Evolutionary conservation across 1,140 invertebrate species (phyloP).

Genomic region (Arctopsyche grandis): DNA sequence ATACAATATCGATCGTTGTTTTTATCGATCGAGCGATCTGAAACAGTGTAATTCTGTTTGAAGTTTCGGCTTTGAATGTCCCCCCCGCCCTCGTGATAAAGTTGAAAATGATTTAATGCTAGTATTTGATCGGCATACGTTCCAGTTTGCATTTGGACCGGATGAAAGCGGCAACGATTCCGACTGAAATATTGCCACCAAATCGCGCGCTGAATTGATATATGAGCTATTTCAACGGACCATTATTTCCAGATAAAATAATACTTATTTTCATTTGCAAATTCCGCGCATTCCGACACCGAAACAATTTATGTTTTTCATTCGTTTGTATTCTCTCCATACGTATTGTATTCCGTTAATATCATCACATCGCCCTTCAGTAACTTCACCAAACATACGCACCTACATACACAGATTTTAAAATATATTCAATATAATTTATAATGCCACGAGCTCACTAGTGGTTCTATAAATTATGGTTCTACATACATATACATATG

Average conservation of each 20-base stretch:
- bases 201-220: slow-evolving; percentile 15
- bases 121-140: slow-evolving; percentile 14
- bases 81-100: slow-evolving; percentile 3
- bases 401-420: no score
- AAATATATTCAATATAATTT: no score
- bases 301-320: not conserved
- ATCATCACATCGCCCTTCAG: no score
- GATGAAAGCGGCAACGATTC: slow-evolving; percentile 14
- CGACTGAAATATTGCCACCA: slow-evolving; percentile 13
- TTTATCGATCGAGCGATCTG: not conserved
- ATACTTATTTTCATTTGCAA: slow-evolving; percentile 11
- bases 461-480: no score
- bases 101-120: slow-evolving; percentile 15
- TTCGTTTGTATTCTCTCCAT: no score
- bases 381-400: no score
- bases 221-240: slow-evolving; percentile 20
- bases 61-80: no score
- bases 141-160: slow-evolving; percentile 8
- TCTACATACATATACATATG: no score
- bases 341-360: no score
- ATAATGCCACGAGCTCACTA: no score
- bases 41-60: not conserved
- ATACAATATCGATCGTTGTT: no score
- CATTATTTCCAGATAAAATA: slow-evolving; percentile 21
- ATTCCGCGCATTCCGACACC: not conserved